A percentile compares a stretch with the other conserved stretches of the same genome.
These are phyloP conservation scores for Ceryle rudis DNA, from an alignment of 2,797 vertebrate species.

Conservation along the genomic window DNA sequence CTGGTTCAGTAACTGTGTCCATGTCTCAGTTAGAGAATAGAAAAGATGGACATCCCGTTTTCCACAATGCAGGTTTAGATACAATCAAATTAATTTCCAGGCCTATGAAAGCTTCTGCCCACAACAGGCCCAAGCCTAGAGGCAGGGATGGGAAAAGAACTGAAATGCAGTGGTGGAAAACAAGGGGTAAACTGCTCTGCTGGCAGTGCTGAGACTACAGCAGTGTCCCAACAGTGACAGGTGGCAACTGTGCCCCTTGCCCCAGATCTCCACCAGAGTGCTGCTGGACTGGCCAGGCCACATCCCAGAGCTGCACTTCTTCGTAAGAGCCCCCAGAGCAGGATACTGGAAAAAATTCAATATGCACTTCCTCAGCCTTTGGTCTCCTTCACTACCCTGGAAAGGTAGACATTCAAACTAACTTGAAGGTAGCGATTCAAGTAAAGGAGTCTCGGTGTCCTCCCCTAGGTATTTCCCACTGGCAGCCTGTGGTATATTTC, in stretches of 20 bases:
- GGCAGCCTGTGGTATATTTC: neutral
- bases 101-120: neutral
- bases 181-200: neutral
- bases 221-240: neutral
- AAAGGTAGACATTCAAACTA: neutral
- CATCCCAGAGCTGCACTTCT: neutral
- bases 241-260: neutral
- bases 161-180: neutral
- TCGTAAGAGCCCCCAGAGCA: neutral
- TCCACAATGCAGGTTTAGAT: neutral
- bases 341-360: neutral
- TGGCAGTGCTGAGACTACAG: neutral
- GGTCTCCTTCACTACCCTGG: neutral
- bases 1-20: neutral
- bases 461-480: neutral
- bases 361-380: neutral
- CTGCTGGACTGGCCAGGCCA: neutral
- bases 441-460: neutral
- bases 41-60: neutral
- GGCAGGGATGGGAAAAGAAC: neutral
- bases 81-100: neutral
- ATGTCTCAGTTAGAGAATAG: neutral
- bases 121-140: neutral
- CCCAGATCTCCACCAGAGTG: rapidly evolving
- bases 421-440: neutral